phyloP scores from a whole-genome alignment of 2,888 invertebrate species.

The Tiliacea aurago region DNA sequence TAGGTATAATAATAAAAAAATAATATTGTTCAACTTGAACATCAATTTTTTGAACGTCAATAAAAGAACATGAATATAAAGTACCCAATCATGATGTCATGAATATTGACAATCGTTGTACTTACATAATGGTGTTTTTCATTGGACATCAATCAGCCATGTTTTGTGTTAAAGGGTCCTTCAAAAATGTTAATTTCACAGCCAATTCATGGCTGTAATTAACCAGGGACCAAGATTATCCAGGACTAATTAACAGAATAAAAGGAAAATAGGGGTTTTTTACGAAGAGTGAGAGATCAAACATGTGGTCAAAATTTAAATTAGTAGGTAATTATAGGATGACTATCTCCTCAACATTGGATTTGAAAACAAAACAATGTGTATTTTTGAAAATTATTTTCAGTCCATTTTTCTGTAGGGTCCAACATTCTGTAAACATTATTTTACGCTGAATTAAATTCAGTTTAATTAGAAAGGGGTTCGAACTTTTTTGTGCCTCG shows the following conservation, averaged over 20 bases:
- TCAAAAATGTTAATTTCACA: conserved; percentile 43
- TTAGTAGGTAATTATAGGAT: background rate
- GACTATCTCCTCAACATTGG: background rate
- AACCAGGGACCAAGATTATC: conserved; percentile 20
- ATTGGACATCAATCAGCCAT: conserved; percentile 26
- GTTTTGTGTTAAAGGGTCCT: conserved; percentile 2
- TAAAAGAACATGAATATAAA: conserved; percentile 53
- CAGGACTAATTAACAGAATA: background rate
- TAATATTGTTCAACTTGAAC: conserved; percentile 16
- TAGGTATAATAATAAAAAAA: conserved; percentile 13
- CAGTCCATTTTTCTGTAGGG: background rate
- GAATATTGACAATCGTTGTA: conserved; percentile 41
- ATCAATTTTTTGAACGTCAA: conserved; percentile 34
- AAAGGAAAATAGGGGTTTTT: background rate
- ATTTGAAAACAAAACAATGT: background rate
- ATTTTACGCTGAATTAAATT: background rate
- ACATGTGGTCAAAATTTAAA: background rate
- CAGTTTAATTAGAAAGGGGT: background rate
- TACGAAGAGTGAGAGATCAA: background rate
- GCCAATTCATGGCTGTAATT: conserved; percentile 20
- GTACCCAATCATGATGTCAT: conserved; percentile 38
- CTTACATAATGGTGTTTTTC: conserved; percentile 26
- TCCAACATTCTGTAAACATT: background rate
- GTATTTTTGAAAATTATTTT: background rate
- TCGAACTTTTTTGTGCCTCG: no score